Percentiles rank a stretch among this genome's conserved stretches.
phyloP scores from a whole-genome alignment of 2,888 invertebrate genomes.

The Busseola fusca region DNA sequence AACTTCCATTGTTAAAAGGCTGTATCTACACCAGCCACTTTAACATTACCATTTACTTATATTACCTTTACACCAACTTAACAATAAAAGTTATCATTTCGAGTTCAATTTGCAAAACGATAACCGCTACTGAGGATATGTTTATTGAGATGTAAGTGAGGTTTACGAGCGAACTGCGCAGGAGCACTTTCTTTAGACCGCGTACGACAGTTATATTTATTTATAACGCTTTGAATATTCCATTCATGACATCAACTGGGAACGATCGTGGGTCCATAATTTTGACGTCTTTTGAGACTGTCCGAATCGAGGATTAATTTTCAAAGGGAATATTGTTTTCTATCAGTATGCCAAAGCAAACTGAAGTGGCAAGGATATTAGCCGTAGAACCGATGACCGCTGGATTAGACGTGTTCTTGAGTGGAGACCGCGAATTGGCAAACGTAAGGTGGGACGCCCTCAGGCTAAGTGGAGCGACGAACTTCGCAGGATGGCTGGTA shows the following conservation, averaged over 20 bases:
- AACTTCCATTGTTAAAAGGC: constrained; percentile 19
- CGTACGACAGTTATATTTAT: constrained; percentile 84
- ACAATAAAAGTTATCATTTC: constrained; percentile 54
- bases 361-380: too few species aligned
- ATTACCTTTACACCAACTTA: constrained; percentile 31
- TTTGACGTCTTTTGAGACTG: constrained; percentile 13
- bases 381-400: too few species aligned
- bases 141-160: constrained; percentile 82
- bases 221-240: constrained; percentile 78
- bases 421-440: too few species aligned
- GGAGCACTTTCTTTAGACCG: constrained; percentile 74
- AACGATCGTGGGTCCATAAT: constrained; percentile 21
- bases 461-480: too few species aligned
- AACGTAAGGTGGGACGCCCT: too few species aligned
- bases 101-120: constrained; percentile 56
- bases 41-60: constrained; percentile 22
- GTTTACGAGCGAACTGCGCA: constrained; percentile 77
- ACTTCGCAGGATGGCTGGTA: too few species aligned
- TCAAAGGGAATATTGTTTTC: neutral
- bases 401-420: too few species aligned
- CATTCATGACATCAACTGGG: constrained; percentile 66
- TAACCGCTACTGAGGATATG: constrained; percentile 74
- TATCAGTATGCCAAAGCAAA: too few species aligned
- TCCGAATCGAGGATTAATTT: constrained; percentile 8
- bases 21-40: neutral